Evolutionary conservation across 2,797 vertebrate genomes (phyloP), one percentile per base, ranked within the genome.

Genomic region (Scolopax bukidnonensis): DNA sequence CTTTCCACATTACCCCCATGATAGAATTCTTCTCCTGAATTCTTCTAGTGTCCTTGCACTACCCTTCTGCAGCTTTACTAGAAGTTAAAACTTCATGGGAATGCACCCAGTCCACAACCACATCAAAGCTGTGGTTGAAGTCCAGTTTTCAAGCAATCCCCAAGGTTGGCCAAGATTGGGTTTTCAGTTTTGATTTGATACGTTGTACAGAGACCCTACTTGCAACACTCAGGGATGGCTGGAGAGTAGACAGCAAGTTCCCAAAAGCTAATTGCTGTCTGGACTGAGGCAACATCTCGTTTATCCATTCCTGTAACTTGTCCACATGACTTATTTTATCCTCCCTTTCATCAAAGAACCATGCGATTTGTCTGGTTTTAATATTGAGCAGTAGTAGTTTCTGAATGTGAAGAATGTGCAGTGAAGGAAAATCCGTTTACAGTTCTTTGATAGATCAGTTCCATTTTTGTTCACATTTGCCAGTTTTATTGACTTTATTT

Each of bases 401-500:
- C 73, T 94, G 86, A 43, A 20, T 8, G 78, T 63, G 90, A 96
- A 41, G 87, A 92, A 93, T 96, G 80, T 54, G 47, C 80, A 3
- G 43, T 32, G 82, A 68, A 73, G 75, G 60, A 94, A 95, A 88
- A 80, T 68, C 64, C 4, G 48, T 96, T 93, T 93, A 70, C 89
- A 74, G 83, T 80, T 89, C 61, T 73, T 51, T 91, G 90, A 94
- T 87, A 95, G 92, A 75, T 89, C 41, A 40, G 59, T 91, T 85
- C 83, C 87, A 80, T 83, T 82, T 96, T 69, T 90, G 53, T 94
- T 95, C 84, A 21, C 25, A 4, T 92, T 95, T 92, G 57, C 78
- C 36, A 30, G 33, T 75, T 87, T 74, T 90, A 90, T 84, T 96
- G 90, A 54, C 59, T 63, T 87, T 77, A 65, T 45, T 86, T 69